phyloP scores from a whole-genome alignment of 2,888 invertebrate genomes.

The Trichacis sp. region DNA sequence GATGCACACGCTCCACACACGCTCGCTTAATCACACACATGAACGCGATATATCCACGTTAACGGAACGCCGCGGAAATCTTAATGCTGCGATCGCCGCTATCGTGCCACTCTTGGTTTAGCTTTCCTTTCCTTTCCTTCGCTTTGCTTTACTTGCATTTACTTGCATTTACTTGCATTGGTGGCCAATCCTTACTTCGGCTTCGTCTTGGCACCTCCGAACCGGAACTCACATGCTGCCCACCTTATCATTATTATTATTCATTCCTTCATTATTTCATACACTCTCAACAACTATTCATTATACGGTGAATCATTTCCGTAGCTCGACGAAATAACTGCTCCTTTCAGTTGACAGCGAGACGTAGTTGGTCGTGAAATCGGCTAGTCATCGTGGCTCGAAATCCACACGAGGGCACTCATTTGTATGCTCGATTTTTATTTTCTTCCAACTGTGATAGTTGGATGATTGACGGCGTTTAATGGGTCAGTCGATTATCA shows the following conservation, averaged over 20 bases:
- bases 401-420: not conserved
- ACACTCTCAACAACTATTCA: too few relatives aligned
- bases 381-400: not conserved
- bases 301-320: too few relatives aligned
- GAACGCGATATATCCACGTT: constrained; percentile 11
- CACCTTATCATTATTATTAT: not conserved
- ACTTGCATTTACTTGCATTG: too few relatives aligned
- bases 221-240: constrained; percentile 15
- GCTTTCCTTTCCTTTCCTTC: too few relatives aligned
- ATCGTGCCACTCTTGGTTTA: constrained; percentile 2
- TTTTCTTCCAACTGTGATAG: not conserved
- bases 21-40: constrained; percentile 7
- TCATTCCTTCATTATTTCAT: not conserved
- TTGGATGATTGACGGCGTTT: not conserved
- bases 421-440: not conserved
- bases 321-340: too few relatives aligned
- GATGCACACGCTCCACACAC: not conserved
- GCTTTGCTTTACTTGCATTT: too few relatives aligned
- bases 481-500: not conserved
- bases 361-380: too few relatives aligned
- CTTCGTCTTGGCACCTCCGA: constrained; percentile 16
- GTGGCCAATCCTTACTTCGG: not conserved
- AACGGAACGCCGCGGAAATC: constrained; percentile 15
- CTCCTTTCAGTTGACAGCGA: too few relatives aligned
- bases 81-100: constrained; percentile 6